phyloP scores from a whole-genome alignment of 2,797 vertebrate species.

The Coregonus ussuriensis region DNA sequence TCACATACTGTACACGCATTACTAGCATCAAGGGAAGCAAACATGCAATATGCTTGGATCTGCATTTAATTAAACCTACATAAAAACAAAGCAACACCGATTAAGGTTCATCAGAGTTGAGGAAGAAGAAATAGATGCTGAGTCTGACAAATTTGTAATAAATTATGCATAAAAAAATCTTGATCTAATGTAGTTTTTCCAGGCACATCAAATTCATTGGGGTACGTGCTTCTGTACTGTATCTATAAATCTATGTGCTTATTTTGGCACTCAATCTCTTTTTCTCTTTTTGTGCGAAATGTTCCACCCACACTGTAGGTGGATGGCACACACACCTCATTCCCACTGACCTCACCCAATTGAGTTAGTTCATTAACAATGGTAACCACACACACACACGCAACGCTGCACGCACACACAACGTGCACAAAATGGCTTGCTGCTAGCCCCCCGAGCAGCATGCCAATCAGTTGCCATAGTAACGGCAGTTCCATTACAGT shows the following conservation, averaged over 20 bases:
- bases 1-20: not conserved
- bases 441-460: conserved; percentile 42
- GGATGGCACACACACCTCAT: not conserved
- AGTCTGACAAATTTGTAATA: not conserved
- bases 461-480: conserved; percentile 74
- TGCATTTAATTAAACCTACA: not conserved
- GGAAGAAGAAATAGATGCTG: not conserved
- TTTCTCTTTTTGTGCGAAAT: not conserved
- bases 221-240: not conserved
- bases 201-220: not conserved
- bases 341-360: no score
- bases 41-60: not conserved
- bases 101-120: not conserved
- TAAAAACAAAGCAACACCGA: not conserved
- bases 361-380: not conserved
- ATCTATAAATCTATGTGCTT: no score
- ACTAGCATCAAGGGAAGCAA: not conserved
- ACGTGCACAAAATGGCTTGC: conserved; percentile 39
- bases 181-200: not conserved
- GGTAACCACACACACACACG: conserved; percentile 20
- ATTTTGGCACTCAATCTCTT: not conserved
- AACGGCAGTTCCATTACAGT: conserved; percentile 59
- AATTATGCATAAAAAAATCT: not conserved
- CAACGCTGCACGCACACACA: conserved; percentile 9
- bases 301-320: not conserved